Base-by-base conservation (phyloP, 2,113 vertebrate species). In the Pomatostomus ruficeps region DNA sequence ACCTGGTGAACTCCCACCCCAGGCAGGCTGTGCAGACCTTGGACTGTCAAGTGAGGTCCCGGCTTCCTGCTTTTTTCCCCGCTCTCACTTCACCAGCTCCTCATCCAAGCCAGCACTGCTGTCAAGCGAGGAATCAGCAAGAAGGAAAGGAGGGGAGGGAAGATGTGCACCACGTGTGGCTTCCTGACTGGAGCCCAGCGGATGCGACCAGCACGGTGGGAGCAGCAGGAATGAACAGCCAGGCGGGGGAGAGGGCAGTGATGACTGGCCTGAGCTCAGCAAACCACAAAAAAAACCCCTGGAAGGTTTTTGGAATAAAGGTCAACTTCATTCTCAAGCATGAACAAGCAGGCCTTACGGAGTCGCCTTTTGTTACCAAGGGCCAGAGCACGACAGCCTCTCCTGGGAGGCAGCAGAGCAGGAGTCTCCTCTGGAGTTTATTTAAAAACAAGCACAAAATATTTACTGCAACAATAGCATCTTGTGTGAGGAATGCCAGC, bases 241-340 rank as follows among this genome's bases (percentile, higher is more conserved):
- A 85, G 66, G 42, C 12, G 0, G 73, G 68, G 49, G 29, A 96
- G 73, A 79, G 58, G 81, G 67, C 3, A 6, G 51, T 1, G 1
- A 51, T 9, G 55, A 70, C 35, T 14, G 28, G 77, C 48, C 49
- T 33, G 72, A 57, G 66, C 74, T 70, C 12, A 0, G 63, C 75
- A 91, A 93, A 58, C 31, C 62, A 94, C 76, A 89, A 79, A 87
- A 87, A 75, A 67, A 26, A n/a, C n/a, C 20, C 36, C 55, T 82
- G 55, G 79, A 93, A 94, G 67, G 46, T 20, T 78, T 84, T 36
- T 71, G 72, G 65, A 88, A 95, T 63, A 62, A 89, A 67, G 55
- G 84, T 58, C 94, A 96, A 54, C 58, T 88, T 86, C 75, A 12
- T 79, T 79, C 61, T 40, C 67, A 81, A 63, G 65, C 82, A 73